Evolutionary conservation across 2,113 vertebrate genomes (phyloP).

Genomic region (Grantiella picta): DNA sequence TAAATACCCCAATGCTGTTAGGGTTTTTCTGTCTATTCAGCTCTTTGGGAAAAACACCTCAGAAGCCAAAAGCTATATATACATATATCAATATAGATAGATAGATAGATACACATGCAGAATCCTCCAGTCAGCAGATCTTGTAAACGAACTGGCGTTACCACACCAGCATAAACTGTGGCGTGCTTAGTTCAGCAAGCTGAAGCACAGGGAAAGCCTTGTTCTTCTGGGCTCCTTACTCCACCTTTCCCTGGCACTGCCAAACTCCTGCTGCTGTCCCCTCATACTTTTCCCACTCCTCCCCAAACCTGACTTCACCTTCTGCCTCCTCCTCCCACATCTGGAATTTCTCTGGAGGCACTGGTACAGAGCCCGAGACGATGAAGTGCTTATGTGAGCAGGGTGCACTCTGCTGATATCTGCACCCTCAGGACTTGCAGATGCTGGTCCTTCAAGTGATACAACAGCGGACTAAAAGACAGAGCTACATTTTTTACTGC

Average conservation of each 20-base stretch:
- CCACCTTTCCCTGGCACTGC: neutral
- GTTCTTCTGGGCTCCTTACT: neutral
- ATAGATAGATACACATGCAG: neutral
- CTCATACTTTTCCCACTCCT: neutral
- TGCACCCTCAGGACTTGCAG: neutral
- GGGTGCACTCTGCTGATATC: neutral
- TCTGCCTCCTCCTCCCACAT: neutral
- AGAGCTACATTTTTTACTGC: neutral
- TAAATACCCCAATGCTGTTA: neutral
- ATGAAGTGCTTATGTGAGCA: neutral
- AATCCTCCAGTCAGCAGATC: conserved; percentile 37
- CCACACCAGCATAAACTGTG: neutral
- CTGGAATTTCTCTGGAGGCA: neutral
- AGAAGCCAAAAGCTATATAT: conserved; percentile 34
- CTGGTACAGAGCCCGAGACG: neutral
- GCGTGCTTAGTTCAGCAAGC: neutral
- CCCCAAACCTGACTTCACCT: neutral
- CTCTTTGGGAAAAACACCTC: conserved; percentile 15
- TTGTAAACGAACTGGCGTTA: neutral
- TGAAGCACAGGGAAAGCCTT: neutral
- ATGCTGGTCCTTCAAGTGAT: neutral
- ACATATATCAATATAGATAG: neutral
- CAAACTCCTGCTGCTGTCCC: neutral
- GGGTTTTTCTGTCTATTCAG: conserved; percentile 43
- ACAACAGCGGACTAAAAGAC: neutral